These are phyloP conservation scores for Yponomeuta sedellus DNA, from an alignment of 2,888 invertebrate genomes.

Conservation along the genomic window DNA sequence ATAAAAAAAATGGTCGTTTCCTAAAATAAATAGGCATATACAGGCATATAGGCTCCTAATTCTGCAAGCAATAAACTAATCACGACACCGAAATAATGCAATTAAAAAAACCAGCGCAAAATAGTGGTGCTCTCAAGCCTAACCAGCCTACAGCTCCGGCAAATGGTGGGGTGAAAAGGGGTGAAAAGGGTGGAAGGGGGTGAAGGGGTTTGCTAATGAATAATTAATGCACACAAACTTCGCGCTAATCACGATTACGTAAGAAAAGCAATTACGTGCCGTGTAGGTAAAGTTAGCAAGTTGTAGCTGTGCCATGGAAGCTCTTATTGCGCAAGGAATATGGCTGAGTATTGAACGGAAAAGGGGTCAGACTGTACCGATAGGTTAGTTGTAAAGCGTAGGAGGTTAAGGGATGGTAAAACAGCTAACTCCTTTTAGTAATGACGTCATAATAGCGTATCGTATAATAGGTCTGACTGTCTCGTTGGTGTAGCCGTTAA, in stretches of 20 bases:
- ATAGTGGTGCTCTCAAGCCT: slow-evolving; percentile 40
- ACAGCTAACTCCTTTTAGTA: no score
- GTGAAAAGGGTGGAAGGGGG: slow-evolving; percentile 30
- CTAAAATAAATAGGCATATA: not conserved
- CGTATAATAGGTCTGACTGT: no score
- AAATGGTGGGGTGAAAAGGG: slow-evolving; percentile 55
- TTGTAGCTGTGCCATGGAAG: not conserved
- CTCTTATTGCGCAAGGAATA: not conserved
- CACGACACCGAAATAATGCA: not conserved
- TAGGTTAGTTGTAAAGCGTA: no score
- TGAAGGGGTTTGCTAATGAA: slow-evolving; percentile 54
- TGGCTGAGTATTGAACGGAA: no score
- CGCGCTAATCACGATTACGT: slow-evolving; percentile 69
- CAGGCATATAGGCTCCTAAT: not conserved
- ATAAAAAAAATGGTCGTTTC: not conserved
- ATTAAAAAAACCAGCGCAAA: slow-evolving; percentile 18
- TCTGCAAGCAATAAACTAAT: not conserved
- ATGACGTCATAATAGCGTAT: no score
- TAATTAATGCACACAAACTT: slow-evolving; percentile 66
- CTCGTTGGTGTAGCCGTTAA: no score
- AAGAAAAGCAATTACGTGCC: slow-evolving; percentile 61
- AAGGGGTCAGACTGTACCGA: no score
- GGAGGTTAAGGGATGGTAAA: no score
- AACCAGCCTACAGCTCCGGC: slow-evolving; percentile 60
- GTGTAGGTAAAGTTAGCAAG: not conserved